Percentiles rank a stretch among this genome's conserved stretches.
These are phyloP conservation scores for Eupithecia insigniata DNA, from an alignment of 2,888 invertebrate species.

Conservation along the genomic window DNA sequence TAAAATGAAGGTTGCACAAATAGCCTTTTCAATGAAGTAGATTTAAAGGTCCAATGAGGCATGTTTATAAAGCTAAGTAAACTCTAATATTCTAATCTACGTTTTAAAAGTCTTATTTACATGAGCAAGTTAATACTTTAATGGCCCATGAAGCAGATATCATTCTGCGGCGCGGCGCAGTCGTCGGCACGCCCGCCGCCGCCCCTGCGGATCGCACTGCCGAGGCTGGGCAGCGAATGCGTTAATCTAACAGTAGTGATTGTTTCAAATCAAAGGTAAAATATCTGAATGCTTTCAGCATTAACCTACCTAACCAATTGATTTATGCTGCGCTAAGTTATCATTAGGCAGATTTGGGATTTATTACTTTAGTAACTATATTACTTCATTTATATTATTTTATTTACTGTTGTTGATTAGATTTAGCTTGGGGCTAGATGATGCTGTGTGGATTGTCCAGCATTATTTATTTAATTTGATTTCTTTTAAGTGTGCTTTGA, in stretches of 20 bases:
- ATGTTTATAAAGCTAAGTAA: neutral
- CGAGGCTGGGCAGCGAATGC: no score
- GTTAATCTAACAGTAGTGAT: neutral
- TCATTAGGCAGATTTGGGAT: neutral
- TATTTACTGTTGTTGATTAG: neutral
- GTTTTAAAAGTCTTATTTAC: neutral
- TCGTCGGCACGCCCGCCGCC: no score
- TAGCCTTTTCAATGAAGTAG: conserved; percentile 10
- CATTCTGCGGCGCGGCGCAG: no score
- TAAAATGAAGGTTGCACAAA: conserved; percentile 4
- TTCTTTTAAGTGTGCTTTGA: neutral
- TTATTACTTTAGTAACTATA: neutral
- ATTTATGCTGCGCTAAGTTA: neutral
- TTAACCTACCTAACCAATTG: neutral
- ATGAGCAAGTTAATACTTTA: no score
- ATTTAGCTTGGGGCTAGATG: no score
- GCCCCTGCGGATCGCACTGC: no score
- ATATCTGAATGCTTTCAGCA: neutral
- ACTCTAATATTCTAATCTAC: neutral
- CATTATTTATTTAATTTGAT: no score
- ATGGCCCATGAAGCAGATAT: no score
- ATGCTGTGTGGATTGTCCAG: no score
- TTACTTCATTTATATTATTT: neutral
- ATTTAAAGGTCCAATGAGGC: conserved; percentile 21
- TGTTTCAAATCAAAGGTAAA: neutral